Evolutionary conservation across 2,888 invertebrate genomes (phyloP), one percentile per base, ranked within the genome.

Genomic region (Ellobium chinense): DNA sequence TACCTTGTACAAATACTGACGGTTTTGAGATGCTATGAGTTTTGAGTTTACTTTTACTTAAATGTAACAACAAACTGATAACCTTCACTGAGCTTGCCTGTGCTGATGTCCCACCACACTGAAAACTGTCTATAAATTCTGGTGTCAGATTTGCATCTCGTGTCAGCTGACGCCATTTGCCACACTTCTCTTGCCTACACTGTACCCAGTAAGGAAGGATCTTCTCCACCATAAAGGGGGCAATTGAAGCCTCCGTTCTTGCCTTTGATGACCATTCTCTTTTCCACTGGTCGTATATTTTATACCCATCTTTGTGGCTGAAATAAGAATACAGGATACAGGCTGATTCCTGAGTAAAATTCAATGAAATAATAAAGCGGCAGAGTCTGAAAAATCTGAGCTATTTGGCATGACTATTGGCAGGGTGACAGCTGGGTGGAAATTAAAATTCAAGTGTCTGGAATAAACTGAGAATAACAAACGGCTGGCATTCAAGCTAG

Each of bases 131-230:
- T 4, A 70, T 65, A 37, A 70, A 70, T n/a, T 80, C 70, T 36
- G 62, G 76, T 2, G 76, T 81, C 54, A 70, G 27, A 24, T 75
- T 68, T 18, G n/a, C 34, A 56, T 90, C 89, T 36, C 87, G 81
- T 5, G 90, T 87, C 27, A 93, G 83, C 82, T 91, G 89, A 39
- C 93, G 85, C 93, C 93, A 93, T 81, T 93, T 93, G 21, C 85
- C 82, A 86, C 93, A 93, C 0, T 72, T 75, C 1, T 73, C 73
- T 18, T 82, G 65, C 14, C 85, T 90, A 86, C 93, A 93, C 84
- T 91, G 90, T 21, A 91, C 85, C 93, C 93, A 93, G 86, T 89
- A 93, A 0, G 93, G 93, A 73, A 93, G 85, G 37, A 91, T 73
- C 70, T 90, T 88, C 80, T 93, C 92, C 1, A 87, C 88, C 86